These are phyloP conservation scores for Perithous albicinctus DNA, from an alignment of 2,888 invertebrate species.

Conservation along the genomic window DNA sequence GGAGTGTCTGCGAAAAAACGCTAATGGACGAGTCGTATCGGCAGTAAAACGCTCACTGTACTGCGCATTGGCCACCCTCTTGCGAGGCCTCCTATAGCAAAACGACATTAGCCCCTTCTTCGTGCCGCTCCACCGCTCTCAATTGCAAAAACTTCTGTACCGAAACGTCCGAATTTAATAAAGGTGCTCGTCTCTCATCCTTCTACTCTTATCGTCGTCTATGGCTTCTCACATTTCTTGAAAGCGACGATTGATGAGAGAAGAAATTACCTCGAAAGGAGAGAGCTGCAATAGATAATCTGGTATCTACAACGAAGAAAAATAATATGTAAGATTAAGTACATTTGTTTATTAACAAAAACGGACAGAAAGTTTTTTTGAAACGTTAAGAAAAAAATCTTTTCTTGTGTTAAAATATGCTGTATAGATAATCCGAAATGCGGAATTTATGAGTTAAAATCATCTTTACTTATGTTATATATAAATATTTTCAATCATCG, in stretches of 20 bases:
- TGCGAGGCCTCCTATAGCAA: constrained; percentile 13
- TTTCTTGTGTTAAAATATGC: too few relatives aligned
- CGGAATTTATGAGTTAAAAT: too few relatives aligned
- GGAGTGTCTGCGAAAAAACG: constrained; percentile 42
- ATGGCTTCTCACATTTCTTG: not conserved
- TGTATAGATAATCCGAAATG: too few relatives aligned
- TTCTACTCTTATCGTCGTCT: constrained; percentile 18
- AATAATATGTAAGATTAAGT: not conserved
- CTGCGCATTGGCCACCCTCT: constrained; percentile 16
- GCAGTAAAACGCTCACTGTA: constrained; percentile 16
- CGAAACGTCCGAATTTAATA: constrained; percentile 56
- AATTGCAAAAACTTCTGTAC: constrained; percentile 44
- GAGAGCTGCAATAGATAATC: not conserved
- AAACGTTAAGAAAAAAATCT: too few relatives aligned
- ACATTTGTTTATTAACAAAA: not conserved
- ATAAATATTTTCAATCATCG: too few relatives aligned
- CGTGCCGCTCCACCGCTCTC: constrained; percentile 13
- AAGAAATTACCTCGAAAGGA: not conserved
- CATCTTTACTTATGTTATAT: too few relatives aligned
- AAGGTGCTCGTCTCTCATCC: constrained; percentile 33
- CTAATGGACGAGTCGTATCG: constrained; percentile 52
- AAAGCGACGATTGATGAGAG: constrained; percentile 43
- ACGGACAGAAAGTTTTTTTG: not conserved
- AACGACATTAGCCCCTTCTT: constrained; percentile 53
- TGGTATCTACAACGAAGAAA: not conserved